Percentiles rank a stretch among this genome's conserved stretches.
Evolutionary conservation across 2,888 invertebrate species (phyloP).

Genomic region (Herminia tarsipennalis): DNA sequence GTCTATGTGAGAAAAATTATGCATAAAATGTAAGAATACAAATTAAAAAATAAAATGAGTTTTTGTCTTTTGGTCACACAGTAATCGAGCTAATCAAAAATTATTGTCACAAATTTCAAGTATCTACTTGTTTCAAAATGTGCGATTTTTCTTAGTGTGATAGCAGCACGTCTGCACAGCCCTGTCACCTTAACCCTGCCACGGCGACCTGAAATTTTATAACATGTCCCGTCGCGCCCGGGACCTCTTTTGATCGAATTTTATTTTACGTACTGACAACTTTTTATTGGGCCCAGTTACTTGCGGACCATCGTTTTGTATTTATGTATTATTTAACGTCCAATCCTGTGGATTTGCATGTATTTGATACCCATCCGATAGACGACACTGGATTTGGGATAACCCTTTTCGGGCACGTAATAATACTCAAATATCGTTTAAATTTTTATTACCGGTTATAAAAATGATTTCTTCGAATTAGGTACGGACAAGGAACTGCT

Average conservation of each 20-base stretch:
- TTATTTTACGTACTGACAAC: constrained; percentile 74
- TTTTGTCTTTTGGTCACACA: too few relatives aligned
- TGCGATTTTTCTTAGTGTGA: constrained; percentile 1
- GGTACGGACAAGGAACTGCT: constrained; percentile 39
- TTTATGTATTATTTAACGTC: constrained; percentile 81
- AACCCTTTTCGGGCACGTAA: constrained; percentile 57
- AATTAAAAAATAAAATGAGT: too few relatives aligned
- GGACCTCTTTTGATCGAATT: constrained; percentile 65
- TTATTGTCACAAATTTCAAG: too few relatives aligned
- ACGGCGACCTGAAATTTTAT: constrained; percentile 60
- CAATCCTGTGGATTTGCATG: constrained; percentile 72
- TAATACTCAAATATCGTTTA: constrained; percentile 56
- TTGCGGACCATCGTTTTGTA: constrained; percentile 60
- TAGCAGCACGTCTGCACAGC: constrained; percentile 34
- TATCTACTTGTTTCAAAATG: too few relatives aligned
- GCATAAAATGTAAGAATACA: too few relatives aligned
- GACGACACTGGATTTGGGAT: constrained; percentile 56
- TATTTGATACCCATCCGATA: constrained; percentile 58
- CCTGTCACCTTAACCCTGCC: constrained; percentile 62
- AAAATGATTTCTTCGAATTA: constrained; percentile 53
- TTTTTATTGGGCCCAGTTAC: constrained; percentile 71
- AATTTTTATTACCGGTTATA: constrained; percentile 54
- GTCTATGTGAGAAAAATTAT: too few relatives aligned
- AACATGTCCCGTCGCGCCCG: constrained; percentile 49
- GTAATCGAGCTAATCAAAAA: too few relatives aligned